These are phyloP conservation scores for Otocyon megalotis DNA, from an alignment of 2,113 vertebrate species.

Conservation along the genomic window DNA sequence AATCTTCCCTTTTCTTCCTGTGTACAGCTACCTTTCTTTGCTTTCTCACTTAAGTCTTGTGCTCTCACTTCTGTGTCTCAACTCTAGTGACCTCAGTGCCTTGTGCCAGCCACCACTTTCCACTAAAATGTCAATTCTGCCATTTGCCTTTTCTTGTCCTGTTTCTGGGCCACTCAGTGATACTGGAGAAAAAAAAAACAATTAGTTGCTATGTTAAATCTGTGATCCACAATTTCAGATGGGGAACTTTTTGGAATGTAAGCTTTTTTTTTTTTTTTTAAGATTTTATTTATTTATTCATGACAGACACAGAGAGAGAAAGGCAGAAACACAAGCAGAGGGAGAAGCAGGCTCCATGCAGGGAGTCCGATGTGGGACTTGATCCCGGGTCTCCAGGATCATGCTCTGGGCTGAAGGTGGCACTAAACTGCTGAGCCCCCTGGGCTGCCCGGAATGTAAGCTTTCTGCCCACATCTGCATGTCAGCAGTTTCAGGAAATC, in stretches of 20 bases:
- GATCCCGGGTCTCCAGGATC: too few species aligned
- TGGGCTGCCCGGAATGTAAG: too few species aligned
- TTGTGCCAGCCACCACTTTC: neutral
- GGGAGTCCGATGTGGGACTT: too few species aligned
- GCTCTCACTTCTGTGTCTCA: neutral
- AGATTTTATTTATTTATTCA: too few species aligned
- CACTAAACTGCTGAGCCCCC: too few species aligned
- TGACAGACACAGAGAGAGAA: too few species aligned
- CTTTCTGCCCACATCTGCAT: neutral
- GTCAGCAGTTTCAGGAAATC: neutral
- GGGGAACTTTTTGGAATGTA: neutral
- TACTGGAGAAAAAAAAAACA: neutral
- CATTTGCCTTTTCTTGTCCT: neutral
- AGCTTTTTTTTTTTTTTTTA: too few species aligned
- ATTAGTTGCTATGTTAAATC: neutral
- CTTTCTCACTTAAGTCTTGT: neutral
- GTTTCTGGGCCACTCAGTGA: neutral
- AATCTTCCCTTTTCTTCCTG: neutral
- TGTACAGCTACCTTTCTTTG: neutral
- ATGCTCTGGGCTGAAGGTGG: too few species aligned
- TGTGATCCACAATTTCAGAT: neutral
- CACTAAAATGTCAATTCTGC: neutral
- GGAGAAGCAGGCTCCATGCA: too few species aligned
- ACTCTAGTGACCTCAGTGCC: neutral
- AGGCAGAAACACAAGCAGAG: too few species aligned